Percentiles rank a stretch among this genome's conserved stretches.
These are phyloP conservation scores for Pseudochirops cupreus DNA, from an alignment of 2,797 vertebrate genomes.

Conservation along the genomic window DNA sequence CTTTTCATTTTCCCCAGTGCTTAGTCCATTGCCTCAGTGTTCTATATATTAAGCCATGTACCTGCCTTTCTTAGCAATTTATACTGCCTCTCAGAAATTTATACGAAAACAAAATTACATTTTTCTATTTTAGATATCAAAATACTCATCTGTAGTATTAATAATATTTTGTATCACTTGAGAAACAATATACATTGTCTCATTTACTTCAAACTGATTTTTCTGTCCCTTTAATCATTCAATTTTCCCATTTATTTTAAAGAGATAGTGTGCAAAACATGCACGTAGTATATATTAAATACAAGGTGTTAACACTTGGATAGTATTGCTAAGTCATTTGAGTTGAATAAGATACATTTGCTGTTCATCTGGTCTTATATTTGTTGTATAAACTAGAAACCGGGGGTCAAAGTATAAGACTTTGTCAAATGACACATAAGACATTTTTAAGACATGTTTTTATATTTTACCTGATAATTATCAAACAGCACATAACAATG, in stretches of 20 bases:
- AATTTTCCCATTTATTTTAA: not conserved
- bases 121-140: not conserved
- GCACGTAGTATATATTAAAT: not conserved
- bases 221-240: not conserved
- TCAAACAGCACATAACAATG: not conserved
- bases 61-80: not conserved
- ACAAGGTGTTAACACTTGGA: not conserved
- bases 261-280: not conserved
- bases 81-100: not conserved
- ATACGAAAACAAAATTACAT: not conserved
- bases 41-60: not conserved
- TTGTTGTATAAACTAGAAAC: not conserved
- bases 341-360: not conserved
- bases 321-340: not conserved
- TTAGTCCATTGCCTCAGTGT: not conserved
- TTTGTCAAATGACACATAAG: constrained; percentile 2
- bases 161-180: not conserved
- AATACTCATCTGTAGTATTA: not conserved
- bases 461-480: not conserved
- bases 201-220: not conserved
- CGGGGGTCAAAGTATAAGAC: not conserved
- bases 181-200: not conserved
- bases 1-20: not conserved
- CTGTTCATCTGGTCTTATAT: rapidly evolving
- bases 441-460: not conserved